Percentiles rank a stretch among this genome's conserved stretches.
These are phyloP conservation scores for Heliconius himera DNA, from an alignment of 1,140 invertebrate species.

Conservation along the genomic window DNA sequence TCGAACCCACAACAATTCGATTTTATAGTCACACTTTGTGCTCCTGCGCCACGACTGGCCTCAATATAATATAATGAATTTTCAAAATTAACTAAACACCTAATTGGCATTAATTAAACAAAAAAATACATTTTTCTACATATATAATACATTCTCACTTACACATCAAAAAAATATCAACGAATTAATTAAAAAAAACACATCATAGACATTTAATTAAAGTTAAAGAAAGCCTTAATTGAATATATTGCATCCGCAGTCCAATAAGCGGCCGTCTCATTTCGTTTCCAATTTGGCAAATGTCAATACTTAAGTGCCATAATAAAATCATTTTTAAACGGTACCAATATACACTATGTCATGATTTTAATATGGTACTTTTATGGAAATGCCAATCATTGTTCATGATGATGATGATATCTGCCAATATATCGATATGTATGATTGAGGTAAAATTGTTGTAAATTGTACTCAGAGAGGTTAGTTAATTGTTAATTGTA, in stretches of 20 bases:
- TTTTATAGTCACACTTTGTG: no score
- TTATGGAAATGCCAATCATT: constrained; percentile 1
- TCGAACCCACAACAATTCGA: no score
- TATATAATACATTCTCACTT: background rate
- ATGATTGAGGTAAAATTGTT: background rate
- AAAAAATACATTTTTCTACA: background rate
- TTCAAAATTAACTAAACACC: no score
- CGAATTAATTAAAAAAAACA: background rate
- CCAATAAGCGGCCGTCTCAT: background rate
- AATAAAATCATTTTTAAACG: constrained; percentile 15
- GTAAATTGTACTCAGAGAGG: background rate
- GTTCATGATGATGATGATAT: background rate
- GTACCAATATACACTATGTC: constrained; percentile 8
- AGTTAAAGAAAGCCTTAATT: background rate
- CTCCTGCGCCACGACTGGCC: no score
- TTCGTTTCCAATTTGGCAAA: constrained; percentile 1
- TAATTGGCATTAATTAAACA: no score
- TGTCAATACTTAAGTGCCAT: constrained; percentile 9
- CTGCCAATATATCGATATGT: background rate
- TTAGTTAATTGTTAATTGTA: background rate
- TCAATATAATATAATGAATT: no score
- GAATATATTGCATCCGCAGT: background rate
- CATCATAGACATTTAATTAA: constrained; percentile 1
- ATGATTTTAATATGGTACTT: constrained; percentile 1
- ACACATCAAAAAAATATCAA: background rate